Evolutionary conservation across 37 sponge, comb jelly and placozoan genomes (phyloP), one percentile per base, ranked within the genome.

Genomic region (Agelas oroides): DNA sequence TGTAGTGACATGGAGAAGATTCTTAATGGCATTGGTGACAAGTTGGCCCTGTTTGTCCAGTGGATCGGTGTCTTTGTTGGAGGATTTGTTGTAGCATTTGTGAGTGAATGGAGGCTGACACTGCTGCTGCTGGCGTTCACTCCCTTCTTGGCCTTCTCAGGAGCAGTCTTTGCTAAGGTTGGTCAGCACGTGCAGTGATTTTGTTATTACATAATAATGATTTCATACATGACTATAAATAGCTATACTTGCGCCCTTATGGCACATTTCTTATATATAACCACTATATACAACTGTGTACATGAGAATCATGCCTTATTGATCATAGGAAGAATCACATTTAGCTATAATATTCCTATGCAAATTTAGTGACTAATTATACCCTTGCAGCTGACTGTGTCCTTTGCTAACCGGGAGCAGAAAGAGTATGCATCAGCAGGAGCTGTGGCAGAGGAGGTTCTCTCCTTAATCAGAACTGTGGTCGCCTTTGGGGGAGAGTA

Each of bases 341-440:
- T n/a, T n/a, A n/a, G n/a, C n/a, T n/a, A n/a, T n/a, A n/a, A n/a
- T n/a, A n/a, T n/a, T n/a, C n/a, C n/a, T n/a, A n/a, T n/a, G n/a
- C n/a, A n/a, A n/a, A n/a, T n/a, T n/a, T n/a, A n/a, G n/a, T n/a
- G n/a, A n/a, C n/a, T n/a, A n/a, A n/a, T n/a, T n/a, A n/a, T n/a
- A n/a, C n/a, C n/a, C 46, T 27, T 1, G 1, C 55, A 93, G 87
- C 0, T 84, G 0, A 59, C 78, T 33, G 41, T 75, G 5, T 18
- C 28, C 28, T 83, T 90, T 30, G 28, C 87, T 35, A 75, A 24
- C 37, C 64, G 71, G 46, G 97, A 90, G 46, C 93, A 92, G 91
- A 85, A 87, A 74, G 87, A 95, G 69, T 97, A 97, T 77, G 95
- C 91, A 0, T 27, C 70, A 54, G 97, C 97, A 16, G 97, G 97